A percentile compares a stretch with the other conserved stretches of the same genome.
Evolutionary conservation across 2,888 invertebrate species (phyloP).

Genomic region (Polydrusus cervinus): DNA sequence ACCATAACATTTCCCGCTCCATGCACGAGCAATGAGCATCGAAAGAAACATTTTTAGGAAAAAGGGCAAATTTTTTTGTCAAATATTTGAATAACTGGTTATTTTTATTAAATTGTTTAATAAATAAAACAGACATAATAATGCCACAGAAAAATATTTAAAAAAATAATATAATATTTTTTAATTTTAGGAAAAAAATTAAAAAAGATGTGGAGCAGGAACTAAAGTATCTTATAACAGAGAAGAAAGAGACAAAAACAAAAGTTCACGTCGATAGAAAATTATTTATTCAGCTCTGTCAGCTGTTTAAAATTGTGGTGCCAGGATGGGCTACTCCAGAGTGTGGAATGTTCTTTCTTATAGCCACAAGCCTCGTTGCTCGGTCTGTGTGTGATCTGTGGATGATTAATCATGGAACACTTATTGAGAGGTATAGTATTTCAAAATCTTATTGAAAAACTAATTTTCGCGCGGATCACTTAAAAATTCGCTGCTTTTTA

Average conservation of each 20-base stretch:
- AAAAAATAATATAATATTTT: no score
- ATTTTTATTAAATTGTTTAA: no score
- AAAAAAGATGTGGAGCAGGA: conserved; percentile 79
- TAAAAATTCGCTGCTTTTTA: no score
- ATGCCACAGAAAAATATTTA: no score
- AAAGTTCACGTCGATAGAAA: conserved; percentile 82
- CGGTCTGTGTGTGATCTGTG: conserved; percentile 97
- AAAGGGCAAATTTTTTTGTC: no score
- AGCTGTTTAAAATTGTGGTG: conserved; percentile 83
- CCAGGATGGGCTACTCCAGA: conserved; percentile 88
- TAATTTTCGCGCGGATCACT: no score
- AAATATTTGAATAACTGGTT: no score
- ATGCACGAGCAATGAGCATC: no score
- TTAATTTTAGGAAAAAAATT: conserved; percentile 69
- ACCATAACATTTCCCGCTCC: no score
- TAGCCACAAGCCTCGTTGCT: conserved; percentile 87
- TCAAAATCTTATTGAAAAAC: background rate
- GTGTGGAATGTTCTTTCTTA: conserved; percentile 80
- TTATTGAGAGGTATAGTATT: conserved; percentile 85
- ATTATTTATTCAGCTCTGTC: conserved; percentile 81
- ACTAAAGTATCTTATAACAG: conserved; percentile 86
- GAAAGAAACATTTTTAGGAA: no score
- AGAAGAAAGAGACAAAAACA: conserved; percentile 75
- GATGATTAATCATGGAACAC: conserved; percentile 96
- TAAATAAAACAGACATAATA: no score